Evolutionary conservation across 2,797 vertebrate species (phyloP), one percentile per base, ranked within the genome.

Genomic region (Alauda arvensis): DNA sequence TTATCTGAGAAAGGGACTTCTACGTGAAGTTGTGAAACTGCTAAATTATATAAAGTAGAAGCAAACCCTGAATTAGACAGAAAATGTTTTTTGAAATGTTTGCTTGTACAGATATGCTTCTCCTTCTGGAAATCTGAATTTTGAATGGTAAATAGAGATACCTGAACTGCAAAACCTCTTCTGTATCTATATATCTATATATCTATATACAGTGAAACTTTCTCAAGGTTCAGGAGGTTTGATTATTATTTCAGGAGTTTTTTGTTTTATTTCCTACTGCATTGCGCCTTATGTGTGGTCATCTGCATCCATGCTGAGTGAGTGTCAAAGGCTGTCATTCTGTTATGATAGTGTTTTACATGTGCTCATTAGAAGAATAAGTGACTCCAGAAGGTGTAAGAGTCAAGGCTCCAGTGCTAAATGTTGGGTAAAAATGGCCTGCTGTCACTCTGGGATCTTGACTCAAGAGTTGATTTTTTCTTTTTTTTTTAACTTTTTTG

Each of bases 251-350:
- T 90, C 57, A 62, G 74, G 3, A n/a, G 12, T 0, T 6, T 82
- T 59, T 83, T 88, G 19, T 72, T 90, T 90, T 83, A 78, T 82
- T 90, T 90, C 56, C 71, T 79, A 49, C 40, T 81, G 46, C 24
- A 42, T 57, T 69, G 52, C 23, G 63, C 85, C 71, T 87, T 71
- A 52, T 86, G 68, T 87, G 76, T 90, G 80, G 83, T 90, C 85
- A 91, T 69, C 63, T 77, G 75, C 34, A 83, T 59, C 51, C 77
- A 59, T 43, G 68, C 83, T 85, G 80, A 90, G 67, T 52, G 53
- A 78, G 51, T 86, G 90, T 90, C 89, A 91, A 92, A 92, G 72
- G 77, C 90, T 90, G 77, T 79, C 80, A 82, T 84, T 85, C 31
- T 87, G 71, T 85, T 85, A 83, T 40, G 74, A 52, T 68, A 68